Evolutionary conservation across 1,140 invertebrate species (phyloP).

Genomic region (Pseudobourletiella spinata): DNA sequence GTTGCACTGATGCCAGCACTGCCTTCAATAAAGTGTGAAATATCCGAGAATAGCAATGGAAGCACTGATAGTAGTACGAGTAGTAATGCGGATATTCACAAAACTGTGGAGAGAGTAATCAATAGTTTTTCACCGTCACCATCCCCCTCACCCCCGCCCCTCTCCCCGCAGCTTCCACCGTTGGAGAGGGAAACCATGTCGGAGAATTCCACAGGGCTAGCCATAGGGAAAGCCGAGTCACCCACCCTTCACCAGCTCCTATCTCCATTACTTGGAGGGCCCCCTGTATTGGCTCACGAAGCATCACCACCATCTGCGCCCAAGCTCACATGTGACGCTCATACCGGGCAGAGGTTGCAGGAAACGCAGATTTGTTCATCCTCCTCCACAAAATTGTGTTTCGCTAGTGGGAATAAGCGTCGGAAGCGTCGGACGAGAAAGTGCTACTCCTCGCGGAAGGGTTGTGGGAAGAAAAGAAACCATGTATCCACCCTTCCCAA

Average conservation of each 20-base stretch:
- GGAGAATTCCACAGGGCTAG: neutral
- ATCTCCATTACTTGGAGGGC: neutral
- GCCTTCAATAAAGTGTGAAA: neutral
- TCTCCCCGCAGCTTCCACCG: neutral
- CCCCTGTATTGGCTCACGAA: no score
- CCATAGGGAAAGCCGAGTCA: neutral
- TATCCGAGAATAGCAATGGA: neutral
- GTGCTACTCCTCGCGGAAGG: neutral
- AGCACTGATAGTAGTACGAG: neutral
- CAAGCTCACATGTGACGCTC: no score
- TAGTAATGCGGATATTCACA: neutral
- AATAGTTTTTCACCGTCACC: constrained; percentile 7
- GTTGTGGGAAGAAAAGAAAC: neutral
- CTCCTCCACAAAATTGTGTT: no score
- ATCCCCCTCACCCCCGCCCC: neutral
- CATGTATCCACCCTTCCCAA: neutral
- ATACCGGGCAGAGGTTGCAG: neutral
- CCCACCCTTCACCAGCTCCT: neutral
- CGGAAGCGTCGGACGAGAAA: neutral
- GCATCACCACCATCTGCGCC: no score
- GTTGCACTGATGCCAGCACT: neutral
- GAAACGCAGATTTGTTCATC: neutral
- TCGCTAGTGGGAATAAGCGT: neutral
- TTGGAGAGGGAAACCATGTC: neutral
- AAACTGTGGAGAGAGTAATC: constrained; percentile 1